These are phyloP conservation scores for Drosophila varians DNA, from an alignment of 1,140 invertebrate species.

Conservation along the genomic window DNA sequence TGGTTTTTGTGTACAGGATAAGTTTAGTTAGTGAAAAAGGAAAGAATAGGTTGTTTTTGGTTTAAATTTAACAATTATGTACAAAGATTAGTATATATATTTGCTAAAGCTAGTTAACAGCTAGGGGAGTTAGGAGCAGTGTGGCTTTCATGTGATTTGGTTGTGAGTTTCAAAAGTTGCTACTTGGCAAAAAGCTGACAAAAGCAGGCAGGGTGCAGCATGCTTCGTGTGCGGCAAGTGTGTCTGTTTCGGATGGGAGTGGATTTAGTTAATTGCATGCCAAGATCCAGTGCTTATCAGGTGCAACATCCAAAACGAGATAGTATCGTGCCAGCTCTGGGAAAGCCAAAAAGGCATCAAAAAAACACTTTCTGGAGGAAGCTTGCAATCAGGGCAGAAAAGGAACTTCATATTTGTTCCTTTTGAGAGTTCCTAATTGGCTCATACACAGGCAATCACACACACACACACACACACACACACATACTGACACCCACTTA, in stretches of 20 bases:
- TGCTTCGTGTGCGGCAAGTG: constrained; percentile 19
- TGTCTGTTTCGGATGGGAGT: constrained; percentile 3
- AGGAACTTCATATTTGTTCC: neutral
- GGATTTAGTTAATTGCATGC: constrained; percentile 53
- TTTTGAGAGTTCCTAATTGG: constrained; percentile 32
- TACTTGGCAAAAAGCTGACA: constrained; percentile 42
- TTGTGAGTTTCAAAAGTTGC: constrained; percentile 24
- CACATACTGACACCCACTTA: neutral
- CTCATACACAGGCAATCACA: constrained; percentile 2
- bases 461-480: neutral
- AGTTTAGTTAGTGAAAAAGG: constrained; percentile 40
- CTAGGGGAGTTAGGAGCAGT: constrained; percentile 10
- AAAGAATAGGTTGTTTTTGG: constrained; percentile 17
- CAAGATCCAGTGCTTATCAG: constrained; percentile 25
- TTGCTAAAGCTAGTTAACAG: constrained; percentile 40
- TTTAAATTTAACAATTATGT: constrained; percentile 29
- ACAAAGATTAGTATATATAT: constrained; percentile 19
- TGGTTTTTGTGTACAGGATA: constrained; percentile 17
- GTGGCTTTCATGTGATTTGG: constrained; percentile 5
- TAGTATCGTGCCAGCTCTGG: constrained; percentile 10
- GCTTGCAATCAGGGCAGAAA: neutral
- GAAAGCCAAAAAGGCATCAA: constrained; percentile 14
- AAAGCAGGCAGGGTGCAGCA: constrained; percentile 52
- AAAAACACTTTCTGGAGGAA: neutral
- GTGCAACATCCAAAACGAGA: constrained; percentile 36